These are phyloP conservation scores for Sinopyrophorus schimmeli DNA, from an alignment of 2,888 invertebrate species.

Conservation along the genomic window DNA sequence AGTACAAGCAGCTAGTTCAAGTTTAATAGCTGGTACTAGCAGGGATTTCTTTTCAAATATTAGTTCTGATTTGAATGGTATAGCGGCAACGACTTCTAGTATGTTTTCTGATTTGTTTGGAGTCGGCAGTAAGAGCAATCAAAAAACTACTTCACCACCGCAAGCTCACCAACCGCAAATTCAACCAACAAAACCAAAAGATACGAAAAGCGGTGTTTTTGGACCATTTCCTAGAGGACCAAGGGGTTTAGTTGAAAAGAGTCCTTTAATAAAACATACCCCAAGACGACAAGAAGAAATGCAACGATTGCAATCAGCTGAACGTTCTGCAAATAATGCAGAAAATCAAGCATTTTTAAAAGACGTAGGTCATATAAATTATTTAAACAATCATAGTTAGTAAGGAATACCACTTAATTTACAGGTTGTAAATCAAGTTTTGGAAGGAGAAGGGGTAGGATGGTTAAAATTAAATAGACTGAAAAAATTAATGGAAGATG, in stretches of 20 bases:
- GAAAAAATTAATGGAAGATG: slow-evolving; percentile 97
- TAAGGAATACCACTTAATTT: too few relatives aligned
- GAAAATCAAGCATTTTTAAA: slow-evolving; percentile 95
- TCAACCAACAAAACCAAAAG: slow-evolving; percentile 50
- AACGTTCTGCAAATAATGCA: slow-evolving; percentile 74
- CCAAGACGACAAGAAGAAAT: slow-evolving; percentile 68
- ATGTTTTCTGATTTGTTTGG: slow-evolving; percentile 96
- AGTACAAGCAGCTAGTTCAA: slow-evolving; percentile 63
- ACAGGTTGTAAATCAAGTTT: slow-evolving; percentile 77
- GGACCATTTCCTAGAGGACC: slow-evolving; percentile 78
- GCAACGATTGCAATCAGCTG: slow-evolving; percentile 69
- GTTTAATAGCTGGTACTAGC: slow-evolving; percentile 68
- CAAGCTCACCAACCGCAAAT: slow-evolving; percentile 41
- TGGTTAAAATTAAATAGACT: slow-evolving; percentile 93
- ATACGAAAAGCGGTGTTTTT: slow-evolving; percentile 62
- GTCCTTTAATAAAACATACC: slow-evolving; percentile 84
- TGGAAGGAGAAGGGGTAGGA: slow-evolving; percentile 93
- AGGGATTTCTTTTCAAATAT: slow-evolving; percentile 89
- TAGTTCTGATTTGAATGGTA: slow-evolving; percentile 88
- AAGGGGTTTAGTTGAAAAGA: slow-evolving; percentile 85
- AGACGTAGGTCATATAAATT: slow-evolving; percentile 71
- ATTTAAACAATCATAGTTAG: neutral
- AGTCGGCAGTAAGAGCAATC: slow-evolving; percentile 57
- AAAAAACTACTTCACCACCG: slow-evolving; percentile 40
- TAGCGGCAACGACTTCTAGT: slow-evolving; percentile 89